phyloP scores from a whole-genome alignment of 2,797 vertebrate genomes.

The Smutsia temminckii region DNA sequence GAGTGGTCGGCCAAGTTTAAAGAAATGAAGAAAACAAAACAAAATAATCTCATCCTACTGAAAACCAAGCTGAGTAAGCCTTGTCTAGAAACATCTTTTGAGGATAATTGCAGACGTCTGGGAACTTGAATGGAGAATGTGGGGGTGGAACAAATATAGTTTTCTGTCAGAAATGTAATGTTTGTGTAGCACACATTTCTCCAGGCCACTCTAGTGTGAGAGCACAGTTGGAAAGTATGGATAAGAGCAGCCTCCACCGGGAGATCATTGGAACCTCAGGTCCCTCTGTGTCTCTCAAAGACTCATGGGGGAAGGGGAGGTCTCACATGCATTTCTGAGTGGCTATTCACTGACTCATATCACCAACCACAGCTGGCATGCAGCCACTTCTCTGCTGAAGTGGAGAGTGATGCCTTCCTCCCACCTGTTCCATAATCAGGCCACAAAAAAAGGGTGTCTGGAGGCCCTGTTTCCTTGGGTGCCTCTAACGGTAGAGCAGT shows the following conservation, averaged over 20 bases:
- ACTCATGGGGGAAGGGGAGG: background rate
- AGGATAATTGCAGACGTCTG: constrained; percentile 77
- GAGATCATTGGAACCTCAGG: background rate
- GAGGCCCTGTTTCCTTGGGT: constrained; percentile 49
- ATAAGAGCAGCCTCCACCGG: background rate
- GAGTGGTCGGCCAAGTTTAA: constrained; percentile 42
- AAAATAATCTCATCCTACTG: constrained; percentile 46
- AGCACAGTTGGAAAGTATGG: background rate
- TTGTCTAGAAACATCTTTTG: constrained; percentile 73
- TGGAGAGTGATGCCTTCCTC: constrained; percentile 51
- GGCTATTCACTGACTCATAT: constrained; percentile 47
- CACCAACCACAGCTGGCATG: background rate
- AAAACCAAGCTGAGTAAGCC: constrained; percentile 71
- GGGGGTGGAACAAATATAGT: constrained; percentile 59
- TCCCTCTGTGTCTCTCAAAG: constrained; percentile 2
- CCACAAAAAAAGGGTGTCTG: constrained; percentile 65
- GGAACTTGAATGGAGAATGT: constrained; percentile 67
- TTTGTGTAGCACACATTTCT: constrained; percentile 46
- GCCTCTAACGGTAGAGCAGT: constrained; percentile 62
- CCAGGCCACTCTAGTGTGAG: background rate
- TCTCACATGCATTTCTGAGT: background rate
- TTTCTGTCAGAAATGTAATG: constrained; percentile 48
- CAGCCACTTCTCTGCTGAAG: constrained; percentile 54
- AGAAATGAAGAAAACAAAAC: constrained; percentile 43
- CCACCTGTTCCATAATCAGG: constrained; percentile 69